These are phyloP conservation scores for Lordiphosa andalusiaca DNA, from an alignment of 2,888 invertebrate species.

Conservation along the genomic window DNA sequence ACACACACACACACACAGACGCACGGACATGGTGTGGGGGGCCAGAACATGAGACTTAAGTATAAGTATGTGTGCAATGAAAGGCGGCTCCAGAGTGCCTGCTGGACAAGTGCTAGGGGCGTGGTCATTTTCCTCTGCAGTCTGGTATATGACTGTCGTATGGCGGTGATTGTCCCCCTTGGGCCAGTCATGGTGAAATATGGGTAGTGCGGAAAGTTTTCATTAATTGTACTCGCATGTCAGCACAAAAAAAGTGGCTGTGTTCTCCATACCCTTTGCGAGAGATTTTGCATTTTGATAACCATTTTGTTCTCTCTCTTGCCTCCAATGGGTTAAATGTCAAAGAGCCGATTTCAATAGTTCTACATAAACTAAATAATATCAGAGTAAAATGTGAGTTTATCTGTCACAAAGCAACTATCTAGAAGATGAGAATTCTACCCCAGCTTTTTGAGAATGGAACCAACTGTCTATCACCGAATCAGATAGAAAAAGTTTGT, in stretches of 20 bases:
- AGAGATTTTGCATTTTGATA: too few relatives aligned
- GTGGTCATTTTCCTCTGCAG: constrained; percentile 25
- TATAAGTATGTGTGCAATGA: constrained; percentile 1
- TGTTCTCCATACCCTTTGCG: too few relatives aligned
- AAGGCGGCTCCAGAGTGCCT: constrained; percentile 44
- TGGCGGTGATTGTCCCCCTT: constrained; percentile 33
- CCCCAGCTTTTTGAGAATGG: too few relatives aligned
- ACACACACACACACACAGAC: constrained; percentile 37
- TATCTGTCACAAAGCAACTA: too few relatives aligned
- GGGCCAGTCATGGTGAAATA: constrained; percentile 48
- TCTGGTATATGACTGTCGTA: constrained; percentile 58
- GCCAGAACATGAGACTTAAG: constrained; percentile 16
- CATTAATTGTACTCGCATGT: constrained; percentile 49
- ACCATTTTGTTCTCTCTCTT: too few relatives aligned
- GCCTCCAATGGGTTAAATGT: too few relatives aligned
- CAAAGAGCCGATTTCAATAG: too few relatives aligned
- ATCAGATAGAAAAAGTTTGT: too few relatives aligned
- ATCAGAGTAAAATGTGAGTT: too few relatives aligned
- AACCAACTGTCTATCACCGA: too few relatives aligned
- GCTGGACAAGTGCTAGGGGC: constrained; percentile 50
- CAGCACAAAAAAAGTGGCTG: constrained; percentile 33
- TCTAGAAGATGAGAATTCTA: too few relatives aligned
- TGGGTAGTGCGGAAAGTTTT: constrained; percentile 39
- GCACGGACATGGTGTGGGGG: constrained; percentile 20
- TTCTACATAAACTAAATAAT: too few relatives aligned